Evolutionary conservation across 2,888 invertebrate species (phyloP).

Genomic region (Automeris io): DNA sequence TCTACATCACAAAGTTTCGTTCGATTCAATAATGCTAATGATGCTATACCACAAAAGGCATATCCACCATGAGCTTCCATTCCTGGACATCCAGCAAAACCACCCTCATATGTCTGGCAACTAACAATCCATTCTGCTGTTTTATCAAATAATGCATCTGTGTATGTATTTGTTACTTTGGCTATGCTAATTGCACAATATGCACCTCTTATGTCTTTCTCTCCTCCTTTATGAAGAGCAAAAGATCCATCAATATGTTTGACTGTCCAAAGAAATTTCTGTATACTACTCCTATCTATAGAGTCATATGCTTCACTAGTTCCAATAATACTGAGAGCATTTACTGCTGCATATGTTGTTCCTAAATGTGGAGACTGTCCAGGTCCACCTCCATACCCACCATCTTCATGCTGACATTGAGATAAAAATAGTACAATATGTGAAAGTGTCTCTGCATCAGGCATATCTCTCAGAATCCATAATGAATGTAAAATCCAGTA

Average conservation of each 20-base stretch:
- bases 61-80: slow-evolving; percentile 99
- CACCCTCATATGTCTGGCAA: slow-evolving; percentile 99
- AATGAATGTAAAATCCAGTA: slow-evolving; percentile 98
- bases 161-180: slow-evolving; percentile 87
- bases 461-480: slow-evolving; percentile 78
- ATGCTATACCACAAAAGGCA: slow-evolving; percentile 96
- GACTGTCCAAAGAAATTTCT: slow-evolving; percentile 86
- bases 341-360: slow-evolving; percentile 97
- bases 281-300: slow-evolving; percentile 87
- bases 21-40: slow-evolving; percentile 88
- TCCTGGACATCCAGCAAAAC: slow-evolving; percentile 92
- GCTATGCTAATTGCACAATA: slow-evolving; percentile 97
- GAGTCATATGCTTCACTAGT: slow-evolving; percentile 90
- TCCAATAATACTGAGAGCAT: slow-evolving; percentile 93
- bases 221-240: slow-evolving; percentile 93
- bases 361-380: slow-evolving; percentile 95
- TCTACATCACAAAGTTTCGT: slow-evolving; percentile 85
- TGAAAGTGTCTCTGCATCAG: slow-evolving; percentile 54
- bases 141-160: slow-evolving; percentile 86
- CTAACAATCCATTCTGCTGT: slow-evolving; percentile 95
- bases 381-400: slow-evolving; percentile 97
- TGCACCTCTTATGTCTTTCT: slow-evolving; percentile 95
- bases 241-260: slow-evolving; percentile 93
- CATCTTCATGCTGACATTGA: slow-evolving; percentile 85
- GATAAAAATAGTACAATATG: slow-evolving; percentile 54